Conservation (phyloP, 2,797 vertebrate genomes). For the Lacerta bilineata region DNA sequence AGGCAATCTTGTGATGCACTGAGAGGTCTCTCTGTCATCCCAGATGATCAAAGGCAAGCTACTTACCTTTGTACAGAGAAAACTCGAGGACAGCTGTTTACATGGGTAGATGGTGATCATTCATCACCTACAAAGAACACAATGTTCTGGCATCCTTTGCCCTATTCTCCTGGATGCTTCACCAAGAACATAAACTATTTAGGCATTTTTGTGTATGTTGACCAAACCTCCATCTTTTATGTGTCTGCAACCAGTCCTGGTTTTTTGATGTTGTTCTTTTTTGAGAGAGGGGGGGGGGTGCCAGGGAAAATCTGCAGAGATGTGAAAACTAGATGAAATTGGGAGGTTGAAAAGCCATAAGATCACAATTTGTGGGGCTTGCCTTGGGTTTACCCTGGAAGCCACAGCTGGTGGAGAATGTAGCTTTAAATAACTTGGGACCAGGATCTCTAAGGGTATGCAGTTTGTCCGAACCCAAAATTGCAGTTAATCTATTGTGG, state of each 20-base stretch:
- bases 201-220: constrained; percentile 16
- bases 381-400: too few relatives aligned
- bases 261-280: too few relatives aligned
- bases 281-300: background rate
- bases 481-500: background rate
- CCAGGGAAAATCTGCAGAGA: background rate
- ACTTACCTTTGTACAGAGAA: constrained; percentile 5
- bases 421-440: too few relatives aligned
- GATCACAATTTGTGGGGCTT: background rate
- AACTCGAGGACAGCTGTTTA: constrained; percentile 1
- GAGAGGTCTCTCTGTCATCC: background rate
- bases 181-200: constrained; percentile 12
- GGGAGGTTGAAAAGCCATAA: background rate
- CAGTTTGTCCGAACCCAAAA: background rate
- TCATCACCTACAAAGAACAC: constrained; percentile 29
- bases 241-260: background rate
- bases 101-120: constrained; percentile 28
- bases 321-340: background rate
- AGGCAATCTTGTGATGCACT: constrained; percentile 10
- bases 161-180: background rate
- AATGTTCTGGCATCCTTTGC: constrained; percentile 27
- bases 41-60: constrained; percentile 30
- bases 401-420: too few relatives aligned
- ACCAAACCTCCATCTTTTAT: constrained; percentile 6
- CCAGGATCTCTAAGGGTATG: too few relatives aligned